These are phyloP conservation scores for Rhopalosiphum padi DNA, from an alignment of 1,140 invertebrate genomes.

Conservation along the genomic window DNA sequence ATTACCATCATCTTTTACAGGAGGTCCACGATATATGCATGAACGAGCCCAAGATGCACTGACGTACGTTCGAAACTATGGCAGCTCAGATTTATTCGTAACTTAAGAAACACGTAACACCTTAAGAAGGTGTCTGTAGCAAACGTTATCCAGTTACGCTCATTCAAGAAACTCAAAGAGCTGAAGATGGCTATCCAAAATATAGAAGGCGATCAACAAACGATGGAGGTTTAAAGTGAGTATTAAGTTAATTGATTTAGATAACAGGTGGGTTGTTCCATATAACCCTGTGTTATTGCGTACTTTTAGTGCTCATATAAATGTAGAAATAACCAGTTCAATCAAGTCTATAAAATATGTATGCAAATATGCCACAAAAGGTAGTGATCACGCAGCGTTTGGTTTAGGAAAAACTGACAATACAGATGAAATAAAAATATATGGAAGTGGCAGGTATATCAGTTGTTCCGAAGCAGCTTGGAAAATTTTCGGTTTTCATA, in stretches of 20 bases:
- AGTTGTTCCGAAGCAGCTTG: conserved; percentile 63
- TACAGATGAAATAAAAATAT: conserved; percentile 23
- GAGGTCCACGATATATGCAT: too few species aligned
- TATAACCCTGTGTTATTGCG: conserved; percentile 62
- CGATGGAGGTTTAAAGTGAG: conserved; percentile 59
- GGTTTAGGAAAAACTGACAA: conserved; percentile 58
- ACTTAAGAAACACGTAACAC: too few species aligned
- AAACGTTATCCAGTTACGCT: conserved; percentile 64
- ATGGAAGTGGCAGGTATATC: too few species aligned
- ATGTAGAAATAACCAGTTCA: conserved; percentile 64
- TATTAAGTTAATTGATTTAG: conserved; percentile 58
- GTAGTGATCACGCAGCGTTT: conserved; percentile 62
- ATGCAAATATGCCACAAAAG: conserved; percentile 65
- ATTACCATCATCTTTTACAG: too few species aligned
- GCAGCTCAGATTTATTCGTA: too few species aligned
- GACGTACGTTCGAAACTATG: too few species aligned
- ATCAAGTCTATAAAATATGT: too few species aligned
- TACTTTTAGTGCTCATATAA: conserved; percentile 60
- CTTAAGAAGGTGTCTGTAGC: conserved; percentile 56
- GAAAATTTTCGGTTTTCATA: conserved; percentile 63
- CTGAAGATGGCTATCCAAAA: conserved; percentile 64
- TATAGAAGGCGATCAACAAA: conserved; percentile 62
- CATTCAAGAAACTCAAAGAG: conserved; percentile 61
- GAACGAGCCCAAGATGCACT: too few species aligned
- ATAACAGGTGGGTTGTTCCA: conserved; percentile 63